These are phyloP conservation scores for Campopleginae sp. DNA, from an alignment of 2,888 invertebrate species.

Conservation along the genomic window DNA sequence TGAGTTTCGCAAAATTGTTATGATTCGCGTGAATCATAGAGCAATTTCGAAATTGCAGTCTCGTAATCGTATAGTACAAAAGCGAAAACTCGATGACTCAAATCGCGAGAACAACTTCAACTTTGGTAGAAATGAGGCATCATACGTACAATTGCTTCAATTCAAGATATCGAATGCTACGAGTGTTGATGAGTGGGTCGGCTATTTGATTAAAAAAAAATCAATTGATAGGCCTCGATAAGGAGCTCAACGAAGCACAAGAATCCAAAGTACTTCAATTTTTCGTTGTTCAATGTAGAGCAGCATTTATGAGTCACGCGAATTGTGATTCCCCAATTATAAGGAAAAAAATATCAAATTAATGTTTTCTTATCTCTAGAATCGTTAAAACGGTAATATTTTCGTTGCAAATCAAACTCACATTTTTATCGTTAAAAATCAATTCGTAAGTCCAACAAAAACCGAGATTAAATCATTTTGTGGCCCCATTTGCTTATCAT, in stretches of 20 bases:
- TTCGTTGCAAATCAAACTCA: background rate
- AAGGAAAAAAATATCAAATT: background rate
- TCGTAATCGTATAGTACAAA: background rate
- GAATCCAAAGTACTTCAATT: slow-evolving; percentile 6
- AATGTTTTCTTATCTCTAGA: too few species aligned
- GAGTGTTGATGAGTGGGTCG: slow-evolving; percentile 6
- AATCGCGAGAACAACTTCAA: background rate
- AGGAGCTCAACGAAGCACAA: background rate
- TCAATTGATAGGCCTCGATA: background rate
- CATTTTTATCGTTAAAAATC: background rate
- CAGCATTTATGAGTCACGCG: background rate
- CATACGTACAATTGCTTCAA: background rate
- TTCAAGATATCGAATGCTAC: background rate
- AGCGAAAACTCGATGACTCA: slow-evolving; percentile 9
- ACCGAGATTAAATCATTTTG: background rate
- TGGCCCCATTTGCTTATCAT: background rate
- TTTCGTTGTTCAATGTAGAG: slow-evolving; percentile 12
- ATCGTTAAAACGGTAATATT: background rate
- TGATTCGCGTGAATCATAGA: slow-evolving; percentile 13
- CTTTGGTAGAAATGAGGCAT: background rate
- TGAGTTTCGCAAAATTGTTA: background rate
- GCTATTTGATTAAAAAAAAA: background rate
- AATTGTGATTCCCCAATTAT: background rate
- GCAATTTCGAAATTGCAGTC: background rate
- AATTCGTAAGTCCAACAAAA: background rate